These are phyloP conservation scores for Athene noctua DNA, from an alignment of 2,113 vertebrate species.

Conservation along the genomic window DNA sequence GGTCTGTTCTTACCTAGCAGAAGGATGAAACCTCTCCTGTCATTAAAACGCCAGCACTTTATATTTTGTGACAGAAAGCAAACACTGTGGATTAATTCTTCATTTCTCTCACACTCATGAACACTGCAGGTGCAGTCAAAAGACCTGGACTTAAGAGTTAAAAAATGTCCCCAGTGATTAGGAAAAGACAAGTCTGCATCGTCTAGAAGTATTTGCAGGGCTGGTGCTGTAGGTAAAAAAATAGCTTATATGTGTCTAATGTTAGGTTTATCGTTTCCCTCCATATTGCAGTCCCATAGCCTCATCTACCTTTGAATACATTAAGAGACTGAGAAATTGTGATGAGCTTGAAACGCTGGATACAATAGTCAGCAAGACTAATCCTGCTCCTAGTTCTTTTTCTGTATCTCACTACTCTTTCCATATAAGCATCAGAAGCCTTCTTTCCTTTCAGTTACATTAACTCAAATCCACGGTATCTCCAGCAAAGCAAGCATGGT, in stretches of 20 bases:
- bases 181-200: not conserved
- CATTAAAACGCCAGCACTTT: not conserved
- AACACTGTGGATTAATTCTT: not conserved
- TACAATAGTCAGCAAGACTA: not conserved
- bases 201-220: not conserved
- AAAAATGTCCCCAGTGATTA: not conserved
- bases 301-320: slow-evolving; percentile 37
- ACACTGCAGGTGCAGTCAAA: not conserved
- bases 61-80: not conserved
- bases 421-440: not conserved
- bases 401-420: not conserved
- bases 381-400: not conserved
- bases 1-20: not conserved
- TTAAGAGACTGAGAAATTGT: slow-evolving; percentile 18
- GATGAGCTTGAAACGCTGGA: not conserved
- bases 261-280: not conserved
- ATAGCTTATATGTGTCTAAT: not conserved
- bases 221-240: not conserved
- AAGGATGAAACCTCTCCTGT: not conserved
- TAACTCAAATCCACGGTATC: not conserved
- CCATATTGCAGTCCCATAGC: not conserved
- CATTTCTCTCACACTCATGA: not conserved
- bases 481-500: not conserved
- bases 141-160: not conserved
- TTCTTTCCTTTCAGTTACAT: not conserved